phyloP scores from a whole-genome alignment of 2,888 invertebrate species.

The Schizotus pectinicornis region DNA sequence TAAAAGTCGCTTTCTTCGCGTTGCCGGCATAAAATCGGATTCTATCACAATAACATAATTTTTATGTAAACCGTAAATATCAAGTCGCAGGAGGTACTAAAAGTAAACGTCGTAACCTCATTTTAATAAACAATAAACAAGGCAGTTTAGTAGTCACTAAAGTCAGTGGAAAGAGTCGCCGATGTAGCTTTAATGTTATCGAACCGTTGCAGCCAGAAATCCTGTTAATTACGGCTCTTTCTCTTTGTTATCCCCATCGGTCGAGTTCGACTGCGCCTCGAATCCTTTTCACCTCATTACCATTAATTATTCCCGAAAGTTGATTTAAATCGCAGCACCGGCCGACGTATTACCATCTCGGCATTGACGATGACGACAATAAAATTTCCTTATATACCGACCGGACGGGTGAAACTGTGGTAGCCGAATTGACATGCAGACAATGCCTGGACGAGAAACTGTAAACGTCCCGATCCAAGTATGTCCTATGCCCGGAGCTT shows the following conservation, averaged over 20 bases:
- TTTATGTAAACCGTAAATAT: constrained; percentile 28
- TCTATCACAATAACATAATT: constrained; percentile 25
- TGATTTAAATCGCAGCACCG: constrained; percentile 1
- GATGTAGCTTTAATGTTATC: constrained; percentile 42
- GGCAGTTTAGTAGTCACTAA: constrained; percentile 51
- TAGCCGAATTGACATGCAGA: constrained; percentile 14
- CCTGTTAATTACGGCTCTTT: constrained; percentile 31
- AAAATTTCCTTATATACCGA: constrained; percentile 15
- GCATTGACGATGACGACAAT: too few relatives aligned
- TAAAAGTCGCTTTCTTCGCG: too few relatives aligned
- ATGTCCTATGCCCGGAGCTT: constrained; percentile 31
- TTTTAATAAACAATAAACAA: constrained; percentile 56
- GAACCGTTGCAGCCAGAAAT: constrained; percentile 33
- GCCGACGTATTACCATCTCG: not conserved
- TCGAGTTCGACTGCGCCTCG: constrained; percentile 19
- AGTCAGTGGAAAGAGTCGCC: constrained; percentile 43
- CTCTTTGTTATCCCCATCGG: constrained; percentile 26
- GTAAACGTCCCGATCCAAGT: constrained; percentile 19
- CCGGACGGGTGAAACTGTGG: not conserved
- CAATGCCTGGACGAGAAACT: constrained; percentile 23
- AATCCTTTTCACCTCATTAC: constrained; percentile 28
- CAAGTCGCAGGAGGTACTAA: constrained; percentile 30
- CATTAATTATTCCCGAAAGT: constrained; percentile 22
- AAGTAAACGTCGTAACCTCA: constrained; percentile 48
- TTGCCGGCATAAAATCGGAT: not conserved